phyloP scores from a whole-genome alignment of 2,113 vertebrate genomes.

The Puma concolor region DNA sequence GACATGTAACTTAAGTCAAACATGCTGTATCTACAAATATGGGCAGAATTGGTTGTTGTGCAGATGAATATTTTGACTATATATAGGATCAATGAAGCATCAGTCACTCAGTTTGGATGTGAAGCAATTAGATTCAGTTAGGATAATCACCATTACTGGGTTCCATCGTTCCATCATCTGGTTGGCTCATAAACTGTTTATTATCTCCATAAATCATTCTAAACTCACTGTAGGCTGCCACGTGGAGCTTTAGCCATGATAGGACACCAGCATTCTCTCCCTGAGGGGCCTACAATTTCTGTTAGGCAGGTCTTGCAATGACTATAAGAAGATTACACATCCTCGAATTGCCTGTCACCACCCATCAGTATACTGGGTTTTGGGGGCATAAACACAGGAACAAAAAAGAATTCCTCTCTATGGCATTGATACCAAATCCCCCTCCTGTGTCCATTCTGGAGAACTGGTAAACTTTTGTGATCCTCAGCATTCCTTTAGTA shows the following conservation, averaged over 20 bases:
- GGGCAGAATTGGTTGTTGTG: not conserved
- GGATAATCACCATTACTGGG: not conserved
- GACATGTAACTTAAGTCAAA: not conserved
- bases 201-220: slow-evolving; percentile 34
- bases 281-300: not conserved
- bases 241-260: not conserved
- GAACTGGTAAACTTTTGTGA: not conserved
- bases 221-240: not conserved
- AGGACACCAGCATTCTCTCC: not conserved
- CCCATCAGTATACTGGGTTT: not conserved
- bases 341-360: not conserved
- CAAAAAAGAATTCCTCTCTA: not conserved
- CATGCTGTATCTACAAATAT: not conserved
- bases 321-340: not conserved
- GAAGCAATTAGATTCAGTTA: slow-evolving; percentile 35
- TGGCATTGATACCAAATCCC: not conserved
- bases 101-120: not conserved
- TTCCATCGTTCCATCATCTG: slow-evolving; percentile 7
- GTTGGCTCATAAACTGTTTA: slow-evolving; percentile 28
- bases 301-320: not conserved
- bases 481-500: not conserved
- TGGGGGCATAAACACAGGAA: not conserved
- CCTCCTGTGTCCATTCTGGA: not conserved
- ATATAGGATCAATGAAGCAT: not conserved
- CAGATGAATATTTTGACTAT: not conserved